Evolutionary conservation across 1,140 invertebrate species (phyloP).

Genomic region (Centruroides vittatus): DNA sequence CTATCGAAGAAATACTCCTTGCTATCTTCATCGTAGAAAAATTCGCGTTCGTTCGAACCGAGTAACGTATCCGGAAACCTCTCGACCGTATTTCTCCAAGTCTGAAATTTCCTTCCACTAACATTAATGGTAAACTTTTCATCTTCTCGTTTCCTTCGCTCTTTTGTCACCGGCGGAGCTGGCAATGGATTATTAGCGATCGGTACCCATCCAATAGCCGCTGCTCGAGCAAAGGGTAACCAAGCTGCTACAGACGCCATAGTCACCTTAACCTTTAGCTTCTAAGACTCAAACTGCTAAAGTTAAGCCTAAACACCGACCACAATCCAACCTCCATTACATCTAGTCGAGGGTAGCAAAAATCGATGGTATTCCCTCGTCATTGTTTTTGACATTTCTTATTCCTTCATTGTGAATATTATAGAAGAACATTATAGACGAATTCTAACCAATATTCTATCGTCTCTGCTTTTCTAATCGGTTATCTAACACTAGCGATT

Average conservation of each 20-base stretch:
- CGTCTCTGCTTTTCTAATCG: too few species aligned
- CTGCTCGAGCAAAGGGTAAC: slow-evolving; percentile 97
- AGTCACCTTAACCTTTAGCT: neutral
- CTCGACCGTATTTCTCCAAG: slow-evolving; percentile 98
- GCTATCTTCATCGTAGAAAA: slow-evolving; percentile 97
- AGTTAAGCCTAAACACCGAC: too few species aligned
- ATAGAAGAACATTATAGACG: too few species aligned
- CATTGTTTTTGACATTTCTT: too few species aligned
- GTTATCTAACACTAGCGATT: too few species aligned
- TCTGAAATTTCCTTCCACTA: slow-evolving; percentile 84
- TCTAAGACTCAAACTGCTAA: too few species aligned
- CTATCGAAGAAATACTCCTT: slow-evolving; percentile 99
- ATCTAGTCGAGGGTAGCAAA: too few species aligned
- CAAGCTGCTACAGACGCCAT: slow-evolving; percentile 99
- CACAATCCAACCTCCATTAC: too few species aligned
- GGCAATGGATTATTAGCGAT: slow-evolving; percentile 72
- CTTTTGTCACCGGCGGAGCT: slow-evolving; percentile 67
- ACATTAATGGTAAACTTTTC: slow-evolving; percentile 74
- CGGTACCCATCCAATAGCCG: slow-evolving; percentile 79
- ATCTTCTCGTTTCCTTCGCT: slow-evolving; percentile 66
- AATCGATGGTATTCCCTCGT: too few species aligned
- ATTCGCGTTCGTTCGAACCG: slow-evolving; percentile 96
- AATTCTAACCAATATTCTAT: too few species aligned
- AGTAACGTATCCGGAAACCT: slow-evolving; percentile 98
- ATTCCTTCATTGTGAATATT: too few species aligned